Evolutionary conservation across 2,888 invertebrate species (phyloP), one percentile per base, ranked within the genome.

Genomic region (Anthrax anthrax): DNA sequence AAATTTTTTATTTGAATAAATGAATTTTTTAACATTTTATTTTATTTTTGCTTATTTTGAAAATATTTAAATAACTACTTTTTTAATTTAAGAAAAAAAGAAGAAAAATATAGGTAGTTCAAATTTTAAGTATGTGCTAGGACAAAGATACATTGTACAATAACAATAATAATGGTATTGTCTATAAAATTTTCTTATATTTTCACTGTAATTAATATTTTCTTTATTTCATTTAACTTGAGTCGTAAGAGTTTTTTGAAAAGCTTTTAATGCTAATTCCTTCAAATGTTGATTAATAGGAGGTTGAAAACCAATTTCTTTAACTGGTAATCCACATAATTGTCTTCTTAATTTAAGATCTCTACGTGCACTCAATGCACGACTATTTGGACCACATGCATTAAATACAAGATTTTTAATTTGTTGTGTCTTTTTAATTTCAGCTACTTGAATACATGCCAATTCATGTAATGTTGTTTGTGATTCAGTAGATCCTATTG

Each of bases 301-400:
- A 5, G 60, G 58, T 3, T 60, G 58, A 18, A 63, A 72, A 18
- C 73, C 72, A 44, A 74, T 67, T 55, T 82, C 81, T 6, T 75
- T 74, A 2, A 77, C 70, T 0, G 83, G 81, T 55, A 83, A 65
- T 54, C 79, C 75, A 58, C 82, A 82, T 41, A 87, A 64, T 59
- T 80, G 79, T 32, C 82, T 69, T 10, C 82, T 71, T 49, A 89
- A 73, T 27, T 81, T 80, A 48, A 89, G 69, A 62, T 90, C 90
- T 44, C 82, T 73, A 17, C 88, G 73, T 9, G 89, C 87, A 54
- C 84, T 84, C 42, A 89, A 65, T 0, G 87, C 89, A 16, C 84
- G 73, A 27, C 84, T 80, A 56, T 78, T 81, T 39, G 80, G 79
- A 44, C 85, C 86, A 17, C 85, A 85, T 39, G 84, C 77, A 58